Evolutionary conservation across 2,113 vertebrate species (phyloP).

Genomic region (Peucedramus taeniatus): DNA sequence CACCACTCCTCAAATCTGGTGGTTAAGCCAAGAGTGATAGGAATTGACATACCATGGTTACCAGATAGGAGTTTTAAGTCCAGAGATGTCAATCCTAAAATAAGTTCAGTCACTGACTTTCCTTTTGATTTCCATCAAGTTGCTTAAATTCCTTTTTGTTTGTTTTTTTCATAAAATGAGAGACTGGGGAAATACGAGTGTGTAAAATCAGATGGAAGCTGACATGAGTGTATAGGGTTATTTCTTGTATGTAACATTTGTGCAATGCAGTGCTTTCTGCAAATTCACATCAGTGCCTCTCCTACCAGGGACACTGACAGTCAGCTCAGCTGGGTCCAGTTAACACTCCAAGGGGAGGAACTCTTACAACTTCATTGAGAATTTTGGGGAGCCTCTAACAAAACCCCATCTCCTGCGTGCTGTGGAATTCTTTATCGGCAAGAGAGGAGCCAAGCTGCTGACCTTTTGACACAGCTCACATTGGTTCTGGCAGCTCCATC

Average conservation of each 20-base stretch:
- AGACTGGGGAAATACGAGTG: not conserved
- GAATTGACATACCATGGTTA: not conserved
- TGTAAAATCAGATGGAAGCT: not conserved
- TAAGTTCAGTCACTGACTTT: not conserved
- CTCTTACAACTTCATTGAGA: not conserved
- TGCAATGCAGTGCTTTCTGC: not conserved
- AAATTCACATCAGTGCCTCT: not conserved
- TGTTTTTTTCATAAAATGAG: not conserved
- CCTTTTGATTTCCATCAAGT: not conserved
- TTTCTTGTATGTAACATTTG: not conserved
- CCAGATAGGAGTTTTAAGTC: not conserved
- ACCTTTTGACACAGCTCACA: not conserved
- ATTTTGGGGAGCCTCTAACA: not conserved
- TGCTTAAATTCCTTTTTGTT: not conserved
- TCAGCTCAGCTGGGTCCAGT: not conserved
- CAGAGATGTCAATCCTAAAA: not conserved
- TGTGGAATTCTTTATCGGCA: not conserved
- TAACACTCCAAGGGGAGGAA: not conserved
- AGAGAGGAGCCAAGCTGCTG: not conserved
- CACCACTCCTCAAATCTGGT: accelerated
- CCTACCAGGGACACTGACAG: not conserved
- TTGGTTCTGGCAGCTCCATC: not conserved
- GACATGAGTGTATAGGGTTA: accelerated
- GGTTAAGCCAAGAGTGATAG: not conserved
- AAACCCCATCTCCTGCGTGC: not conserved